phyloP scores from a whole-genome alignment of 2,797 vertebrate species.

The Triplophysa bombifrons region DNA sequence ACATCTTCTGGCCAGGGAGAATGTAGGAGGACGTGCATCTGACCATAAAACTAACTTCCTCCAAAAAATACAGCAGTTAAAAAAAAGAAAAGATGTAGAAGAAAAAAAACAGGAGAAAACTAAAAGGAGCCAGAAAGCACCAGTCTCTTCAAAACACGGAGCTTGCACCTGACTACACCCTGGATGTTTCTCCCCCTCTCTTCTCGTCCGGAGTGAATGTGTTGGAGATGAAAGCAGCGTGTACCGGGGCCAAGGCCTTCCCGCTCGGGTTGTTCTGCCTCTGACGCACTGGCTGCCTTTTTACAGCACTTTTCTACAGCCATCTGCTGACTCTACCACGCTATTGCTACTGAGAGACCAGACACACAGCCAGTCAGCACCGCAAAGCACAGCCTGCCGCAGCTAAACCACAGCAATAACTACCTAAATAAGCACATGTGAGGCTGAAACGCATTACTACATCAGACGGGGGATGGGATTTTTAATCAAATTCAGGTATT shows the following conservation, averaged over 20 bases:
- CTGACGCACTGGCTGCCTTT: constrained; percentile 66
- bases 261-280: constrained; percentile 64
- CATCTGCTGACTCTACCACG: constrained; percentile 81
- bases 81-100: background rate
- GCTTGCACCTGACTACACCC: constrained; percentile 65
- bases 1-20: constrained; percentile 32
- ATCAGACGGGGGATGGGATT: constrained; percentile 14
- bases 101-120: constrained; percentile 10
- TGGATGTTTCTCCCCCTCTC: constrained; percentile 8
- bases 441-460: constrained; percentile 37
- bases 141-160: constrained; percentile 65
- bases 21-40: constrained; percentile 29
- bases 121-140: constrained; percentile 26
- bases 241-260: constrained; percentile 81
- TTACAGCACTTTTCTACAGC: constrained; percentile 82
- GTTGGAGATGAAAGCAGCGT: constrained; percentile 80
- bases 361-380: constrained; percentile 5
- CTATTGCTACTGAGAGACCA: constrained; percentile 70
- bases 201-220: constrained; percentile 37
- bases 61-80: constrained; percentile 28
- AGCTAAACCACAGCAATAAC: constrained; percentile 41
- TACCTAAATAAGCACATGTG: constrained; percentile 29
- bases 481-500: constrained; percentile 42
- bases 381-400: background rate
- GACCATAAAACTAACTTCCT: constrained; percentile 32